Conservation (phyloP, 23 tunicate species). For the Trididemnum miniatum region DNA sequence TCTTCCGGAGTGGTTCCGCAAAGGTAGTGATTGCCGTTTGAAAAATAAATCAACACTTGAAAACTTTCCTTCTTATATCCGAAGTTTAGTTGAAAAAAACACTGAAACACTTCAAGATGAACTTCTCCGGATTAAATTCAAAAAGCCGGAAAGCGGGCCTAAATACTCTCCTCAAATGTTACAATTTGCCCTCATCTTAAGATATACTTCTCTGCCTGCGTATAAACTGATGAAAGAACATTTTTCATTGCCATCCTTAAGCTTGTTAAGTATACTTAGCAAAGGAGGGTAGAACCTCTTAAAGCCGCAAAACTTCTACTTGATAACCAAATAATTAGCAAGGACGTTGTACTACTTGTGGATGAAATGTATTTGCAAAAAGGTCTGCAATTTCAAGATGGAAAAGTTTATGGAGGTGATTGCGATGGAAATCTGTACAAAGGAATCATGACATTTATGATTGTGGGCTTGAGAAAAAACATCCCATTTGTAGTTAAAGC, state of each 20-base stretch:
- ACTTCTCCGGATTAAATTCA: not conserved
- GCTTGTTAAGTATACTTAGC: slow-evolving; percentile 4
- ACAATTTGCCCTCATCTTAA: no score
- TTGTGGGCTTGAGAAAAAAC: slow-evolving; percentile 11
- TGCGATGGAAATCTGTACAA: no score
- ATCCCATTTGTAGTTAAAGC: slow-evolving; percentile 15
- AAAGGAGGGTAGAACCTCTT: not conserved
- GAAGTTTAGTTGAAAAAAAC: not conserved
- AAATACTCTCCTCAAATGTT: no score
- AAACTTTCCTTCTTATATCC: no score
- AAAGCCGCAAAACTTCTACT: not conserved
- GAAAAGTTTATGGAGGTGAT: not conserved
- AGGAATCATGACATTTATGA: slow-evolving; percentile 1
- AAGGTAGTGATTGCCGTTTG: not conserved
- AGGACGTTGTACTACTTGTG: no score
- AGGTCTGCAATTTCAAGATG: not conserved
- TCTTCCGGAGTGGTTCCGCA: no score
- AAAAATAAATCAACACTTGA: not conserved
- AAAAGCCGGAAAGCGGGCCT: not conserved
- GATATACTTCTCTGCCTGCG: no score
- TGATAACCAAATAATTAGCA: not conserved
- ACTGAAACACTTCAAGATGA: no score
- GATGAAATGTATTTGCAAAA: no score
- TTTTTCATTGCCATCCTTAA: not conserved
- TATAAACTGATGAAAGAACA: not conserved